phyloP scores from a whole-genome alignment of 92 coral and sea anemone species.

The Desmophyllum pertusum region DNA sequence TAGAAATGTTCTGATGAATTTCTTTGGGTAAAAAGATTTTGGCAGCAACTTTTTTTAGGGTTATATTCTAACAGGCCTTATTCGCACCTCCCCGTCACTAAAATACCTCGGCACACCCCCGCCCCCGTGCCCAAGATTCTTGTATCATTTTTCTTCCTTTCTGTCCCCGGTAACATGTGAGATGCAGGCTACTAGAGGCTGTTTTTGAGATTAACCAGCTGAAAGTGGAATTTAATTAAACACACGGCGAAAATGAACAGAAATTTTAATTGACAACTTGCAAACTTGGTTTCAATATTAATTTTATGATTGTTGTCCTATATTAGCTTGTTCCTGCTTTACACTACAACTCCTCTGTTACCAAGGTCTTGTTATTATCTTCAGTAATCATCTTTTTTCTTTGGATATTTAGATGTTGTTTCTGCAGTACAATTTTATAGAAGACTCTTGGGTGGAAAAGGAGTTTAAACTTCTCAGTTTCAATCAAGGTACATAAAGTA shows the following conservation, averaged over 20 bases:
- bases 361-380: background rate
- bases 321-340: too few relatives aligned
- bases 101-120: too few relatives aligned
- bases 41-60: too few relatives aligned
- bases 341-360: background rate
- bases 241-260: too few relatives aligned
- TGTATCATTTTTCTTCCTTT: background rate
- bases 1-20: too few relatives aligned
- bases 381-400: background rate
- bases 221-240: too few relatives aligned
- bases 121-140: background rate
- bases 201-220: background rate
- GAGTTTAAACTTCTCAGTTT: slow-evolving; percentile 17
- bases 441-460: slow-evolving; percentile 40
- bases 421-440: slow-evolving; percentile 38
- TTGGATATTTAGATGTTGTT: slow-evolving; percentile 32
- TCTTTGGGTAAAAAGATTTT: too few relatives aligned
- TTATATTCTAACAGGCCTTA: too few relatives aligned
- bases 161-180: background rate
- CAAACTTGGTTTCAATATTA: too few relatives aligned
- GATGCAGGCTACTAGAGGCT: background rate
- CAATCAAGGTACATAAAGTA: slow-evolving; percentile 32
- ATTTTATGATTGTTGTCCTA: too few relatives aligned
- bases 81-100: too few relatives aligned
- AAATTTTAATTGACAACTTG: too few relatives aligned